Base-by-base conservation (phyloP, 1,140 invertebrate species). In the Meloidogyne exigua region DNA sequence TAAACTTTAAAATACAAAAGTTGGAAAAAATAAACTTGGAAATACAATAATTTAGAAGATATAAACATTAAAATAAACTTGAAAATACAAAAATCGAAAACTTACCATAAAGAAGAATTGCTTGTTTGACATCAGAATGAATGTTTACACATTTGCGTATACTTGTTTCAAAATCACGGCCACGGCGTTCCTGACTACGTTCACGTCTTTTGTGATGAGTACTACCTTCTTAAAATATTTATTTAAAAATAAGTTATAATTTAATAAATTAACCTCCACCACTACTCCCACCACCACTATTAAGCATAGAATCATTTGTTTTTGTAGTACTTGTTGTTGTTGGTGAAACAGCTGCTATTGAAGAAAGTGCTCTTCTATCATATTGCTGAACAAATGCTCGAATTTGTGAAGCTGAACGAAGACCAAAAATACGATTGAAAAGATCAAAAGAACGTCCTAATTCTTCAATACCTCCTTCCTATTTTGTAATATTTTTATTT, bases 61-160 rank as follows among this genome's bases (percentile, higher is more conserved):
- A n/a, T n/a, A 32, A 32, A 32, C 7, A 7, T 32, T 32, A 32
- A 32, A 32, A 32, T n/a, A n/a, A n/a, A n/a, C n/a, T n/a, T n/a
- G n/a, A 32, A 32, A 32, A 32, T 3, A 32, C 7, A 26, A 21
- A 2, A 63, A 1, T 2, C 23, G 21, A 68, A 21, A 63, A 63
- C 18, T 64, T 21, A 79, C 78, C 77, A 28, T 73, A 81, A 18
- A 81, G 79, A 12, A 82, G 62, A 12, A 82, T 44, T 42, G 83
- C 72, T 44, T 81, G 79, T 65, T 74, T 64, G 10, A 82, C 68
- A 49, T 82, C 81, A 13, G 81, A 78, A 66, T 82, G 81, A 5
- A 82, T 82, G 69, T 84, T 82, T 18, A 84, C 80, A 28, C 67
- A 75, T 49, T 84, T 84, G 2, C 81, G 26, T 11, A 82, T 67